Evolutionary conservation across 2,888 invertebrate species (phyloP).

Genomic region (Papilio demoleus): DNA sequence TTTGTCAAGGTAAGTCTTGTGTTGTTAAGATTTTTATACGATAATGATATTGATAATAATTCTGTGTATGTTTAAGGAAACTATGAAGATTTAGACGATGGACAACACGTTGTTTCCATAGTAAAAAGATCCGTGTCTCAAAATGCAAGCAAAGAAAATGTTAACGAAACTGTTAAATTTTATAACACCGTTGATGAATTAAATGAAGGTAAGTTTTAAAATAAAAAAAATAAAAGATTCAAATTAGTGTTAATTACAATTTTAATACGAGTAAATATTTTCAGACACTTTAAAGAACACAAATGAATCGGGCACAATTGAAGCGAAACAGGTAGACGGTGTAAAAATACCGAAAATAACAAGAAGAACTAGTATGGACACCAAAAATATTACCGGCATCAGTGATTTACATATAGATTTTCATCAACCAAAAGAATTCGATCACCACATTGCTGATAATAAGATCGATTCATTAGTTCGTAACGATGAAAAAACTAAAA

Average conservation of each 20-base stretch:
- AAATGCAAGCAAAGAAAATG: constrained; percentile 44
- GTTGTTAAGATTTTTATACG: neutral
- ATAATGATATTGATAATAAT: neutral
- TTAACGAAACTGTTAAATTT: constrained; percentile 61
- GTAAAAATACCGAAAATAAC: constrained; percentile 48
- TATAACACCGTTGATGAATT: constrained; percentile 67
- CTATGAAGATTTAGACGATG: constrained; percentile 46
- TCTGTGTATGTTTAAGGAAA: constrained; percentile 39
- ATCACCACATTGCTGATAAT: constrained; percentile 65
- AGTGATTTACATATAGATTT: constrained; percentile 65
- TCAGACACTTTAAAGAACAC: constrained; percentile 65
- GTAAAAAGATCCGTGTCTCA: constrained; percentile 58
- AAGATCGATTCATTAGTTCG: constrained; percentile 64
- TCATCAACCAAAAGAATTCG: constrained; percentile 57
- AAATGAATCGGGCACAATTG: constrained; percentile 63
- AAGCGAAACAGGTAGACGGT: constrained; percentile 57
- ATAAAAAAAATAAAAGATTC: constrained; percentile 13
- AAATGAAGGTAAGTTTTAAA: constrained; percentile 64
- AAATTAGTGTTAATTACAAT: neutral
- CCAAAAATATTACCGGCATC: constrained; percentile 50
- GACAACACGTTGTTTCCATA: constrained; percentile 47
- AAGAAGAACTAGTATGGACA: constrained; percentile 54
- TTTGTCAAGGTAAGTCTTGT: neutral
- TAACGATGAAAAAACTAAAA: constrained; percentile 52
- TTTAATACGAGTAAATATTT: constrained; percentile 43